Percentiles rank a stretch among this genome's conserved stretches.
Evolutionary conservation across 2,113 vertebrate genomes (phyloP).

Genomic region (Pseudolaguvia tuberculata): DNA sequence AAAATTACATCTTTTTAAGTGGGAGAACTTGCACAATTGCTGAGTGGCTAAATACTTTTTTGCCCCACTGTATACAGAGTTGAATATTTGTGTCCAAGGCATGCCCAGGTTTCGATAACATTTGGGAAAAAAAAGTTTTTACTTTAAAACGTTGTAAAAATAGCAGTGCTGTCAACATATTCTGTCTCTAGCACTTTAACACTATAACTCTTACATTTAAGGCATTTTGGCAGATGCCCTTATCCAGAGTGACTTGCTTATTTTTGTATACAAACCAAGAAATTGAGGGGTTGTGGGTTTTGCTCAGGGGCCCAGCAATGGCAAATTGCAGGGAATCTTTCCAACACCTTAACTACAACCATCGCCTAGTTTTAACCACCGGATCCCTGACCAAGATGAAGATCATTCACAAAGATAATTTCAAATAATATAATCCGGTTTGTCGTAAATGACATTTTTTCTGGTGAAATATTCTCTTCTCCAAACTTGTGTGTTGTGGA

Average conservation of each 20-base stretch:
- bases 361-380: too few relatives aligned
- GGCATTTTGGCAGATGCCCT: too few relatives aligned
- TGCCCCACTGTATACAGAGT: neutral
- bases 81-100: neutral
- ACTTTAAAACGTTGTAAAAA: neutral
- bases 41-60: too few relatives aligned
- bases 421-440: neutral
- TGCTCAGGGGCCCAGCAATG: too few relatives aligned
- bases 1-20: too few relatives aligned
- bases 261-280: too few relatives aligned
- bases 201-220: neutral
- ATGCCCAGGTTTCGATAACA: too few relatives aligned
- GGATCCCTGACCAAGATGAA: neutral
- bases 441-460: neutral
- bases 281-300: too few relatives aligned
- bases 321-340: too few relatives aligned
- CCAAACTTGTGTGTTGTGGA: neutral
- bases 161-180: neutral
- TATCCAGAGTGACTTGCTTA: too few relatives aligned
- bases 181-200: neutral
- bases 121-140: too few relatives aligned
- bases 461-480: neutral
- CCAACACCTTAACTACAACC: neutral
- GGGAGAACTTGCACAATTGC: too few relatives aligned
- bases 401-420: neutral